A percentile compares a stretch with the other conserved stretches of the same genome.
Evolutionary conservation across 1,140 invertebrate genomes (phyloP).

Genomic region (Bradysia coprophila): DNA sequence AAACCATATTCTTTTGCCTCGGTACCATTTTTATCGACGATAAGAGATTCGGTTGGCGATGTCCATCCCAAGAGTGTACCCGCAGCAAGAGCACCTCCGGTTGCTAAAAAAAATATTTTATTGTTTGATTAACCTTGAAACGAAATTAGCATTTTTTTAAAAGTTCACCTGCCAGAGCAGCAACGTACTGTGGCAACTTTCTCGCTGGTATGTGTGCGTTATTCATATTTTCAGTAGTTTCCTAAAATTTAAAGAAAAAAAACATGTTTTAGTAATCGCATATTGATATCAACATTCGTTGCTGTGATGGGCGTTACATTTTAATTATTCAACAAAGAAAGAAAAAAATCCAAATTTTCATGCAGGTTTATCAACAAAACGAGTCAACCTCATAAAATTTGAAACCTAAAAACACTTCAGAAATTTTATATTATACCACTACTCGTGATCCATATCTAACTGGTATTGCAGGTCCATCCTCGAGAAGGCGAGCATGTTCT

Average conservation of each 20-base stretch:
- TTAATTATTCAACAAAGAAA: neutral
- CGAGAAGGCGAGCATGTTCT: neutral
- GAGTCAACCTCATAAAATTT: too few species aligned
- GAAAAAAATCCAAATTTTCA: neutral
- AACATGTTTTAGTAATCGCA: neutral
- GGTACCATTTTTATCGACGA: conserved; percentile 9
- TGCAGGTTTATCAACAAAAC: too few species aligned
- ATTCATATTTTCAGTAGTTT: neutral
- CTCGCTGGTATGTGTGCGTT: conserved; percentile 10
- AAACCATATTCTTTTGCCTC: neutral
- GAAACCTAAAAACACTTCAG: too few species aligned
- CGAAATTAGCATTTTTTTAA: neutral
- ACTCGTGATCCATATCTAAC: neutral
- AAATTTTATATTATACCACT: neutral
- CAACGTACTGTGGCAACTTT: conserved; percentile 45
- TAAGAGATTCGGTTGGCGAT: conserved; percentile 40
- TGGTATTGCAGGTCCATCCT: neutral
- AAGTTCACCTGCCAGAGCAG: conserved; percentile 31
- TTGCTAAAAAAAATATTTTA: conserved; percentile 23
- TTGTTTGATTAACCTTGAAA: neutral
- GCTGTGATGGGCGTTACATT: neutral
- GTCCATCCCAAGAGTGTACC: conserved; percentile 55
- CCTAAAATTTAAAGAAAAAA: neutral
- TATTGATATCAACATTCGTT: neutral
- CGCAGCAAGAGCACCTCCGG: conserved; percentile 31